Conservation (phyloP, 2,797 vertebrate genomes). For the Pantherophis vulpinus region DNA sequence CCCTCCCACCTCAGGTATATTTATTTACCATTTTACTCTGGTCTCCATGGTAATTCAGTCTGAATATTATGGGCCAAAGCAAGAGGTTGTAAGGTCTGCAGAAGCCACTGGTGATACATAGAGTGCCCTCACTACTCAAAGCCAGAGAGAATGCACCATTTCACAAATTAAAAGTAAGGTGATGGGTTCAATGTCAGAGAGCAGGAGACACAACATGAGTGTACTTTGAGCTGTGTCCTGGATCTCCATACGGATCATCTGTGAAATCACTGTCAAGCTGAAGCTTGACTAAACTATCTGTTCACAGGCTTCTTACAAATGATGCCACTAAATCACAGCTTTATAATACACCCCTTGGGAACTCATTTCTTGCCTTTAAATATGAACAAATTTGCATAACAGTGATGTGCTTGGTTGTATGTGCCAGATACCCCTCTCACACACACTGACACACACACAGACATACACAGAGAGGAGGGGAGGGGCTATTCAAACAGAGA, state of each 20-base stretch:
- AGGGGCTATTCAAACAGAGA: background rate
- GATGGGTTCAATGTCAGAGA: conserved; percentile 42
- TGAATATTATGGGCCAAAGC: conserved; percentile 10
- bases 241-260: conserved; percentile 7
- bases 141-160: conserved; percentile 18
- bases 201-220: conserved; percentile 33
- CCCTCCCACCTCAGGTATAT: conserved; percentile 16
- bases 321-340: background rate
- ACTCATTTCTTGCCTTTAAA: background rate
- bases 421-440: background rate
- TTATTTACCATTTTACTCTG: background rate
- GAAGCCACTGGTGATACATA: conserved; percentile 9
- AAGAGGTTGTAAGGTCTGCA: conserved; percentile 28
- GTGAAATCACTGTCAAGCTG: conserved; percentile 17
- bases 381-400: background rate
- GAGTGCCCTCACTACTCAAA: conserved; percentile 5
- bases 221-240: conserved; percentile 40
- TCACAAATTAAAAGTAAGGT: conserved; percentile 31
- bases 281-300: background rate
- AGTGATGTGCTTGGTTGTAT: background rate
- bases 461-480: background rate
- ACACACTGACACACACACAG: background rate
- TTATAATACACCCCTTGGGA: conserved; percentile 4
- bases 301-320: background rate
- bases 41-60: conserved; percentile 48